Evolutionary conservation across 37 sponge, comb jelly and placozoan genomes (phyloP).

Genomic region (Crambe crambe): DNA sequence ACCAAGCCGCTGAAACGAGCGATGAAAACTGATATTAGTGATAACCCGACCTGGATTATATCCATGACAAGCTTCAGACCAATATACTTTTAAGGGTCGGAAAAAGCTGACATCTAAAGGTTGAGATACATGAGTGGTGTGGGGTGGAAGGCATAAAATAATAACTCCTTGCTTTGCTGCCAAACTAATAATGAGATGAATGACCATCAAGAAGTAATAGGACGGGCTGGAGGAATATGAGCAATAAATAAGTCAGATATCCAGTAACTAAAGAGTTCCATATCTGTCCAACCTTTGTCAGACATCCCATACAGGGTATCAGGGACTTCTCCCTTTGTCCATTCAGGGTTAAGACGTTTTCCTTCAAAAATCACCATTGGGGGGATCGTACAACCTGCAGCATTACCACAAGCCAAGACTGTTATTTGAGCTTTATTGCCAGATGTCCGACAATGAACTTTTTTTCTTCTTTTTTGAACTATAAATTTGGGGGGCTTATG

Average conservation of each 20-base stretch:
- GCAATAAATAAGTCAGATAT: constrained; percentile 19
- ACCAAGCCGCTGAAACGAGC: constrained; percentile 32
- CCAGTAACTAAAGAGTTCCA: constrained; percentile 26
- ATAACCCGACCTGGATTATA: constrained; percentile 5
- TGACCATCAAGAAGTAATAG: constrained; percentile 41
- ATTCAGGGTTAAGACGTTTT: too few relatives aligned
- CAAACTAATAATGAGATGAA: constrained; percentile 26
- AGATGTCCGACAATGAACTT: constrained; percentile 9
- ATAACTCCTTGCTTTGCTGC: constrained; percentile 24
- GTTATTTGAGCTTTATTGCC: constrained; percentile 48
- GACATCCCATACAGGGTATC: too few relatives aligned
- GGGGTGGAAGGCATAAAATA: too few relatives aligned
- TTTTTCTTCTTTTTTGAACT: constrained; percentile 14
- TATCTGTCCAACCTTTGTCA: constrained; percentile 43
- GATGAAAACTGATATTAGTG: constrained; percentile 20
- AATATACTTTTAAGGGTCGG: too few relatives aligned
- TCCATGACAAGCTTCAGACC: too few relatives aligned
- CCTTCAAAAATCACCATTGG: constrained; percentile 44
- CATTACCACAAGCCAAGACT: constrained; percentile 40
- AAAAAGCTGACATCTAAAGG: too few relatives aligned
- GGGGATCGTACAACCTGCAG: constrained; percentile 30
- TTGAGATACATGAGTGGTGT: too few relatives aligned
- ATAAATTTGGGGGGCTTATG: constrained; percentile 17
- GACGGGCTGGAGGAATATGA: constrained; percentile 20
- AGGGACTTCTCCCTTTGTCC: constrained; percentile 35